Evolutionary conservation across 2,888 invertebrate species (phyloP).

Genomic region (Microctonus brassicae): DNA sequence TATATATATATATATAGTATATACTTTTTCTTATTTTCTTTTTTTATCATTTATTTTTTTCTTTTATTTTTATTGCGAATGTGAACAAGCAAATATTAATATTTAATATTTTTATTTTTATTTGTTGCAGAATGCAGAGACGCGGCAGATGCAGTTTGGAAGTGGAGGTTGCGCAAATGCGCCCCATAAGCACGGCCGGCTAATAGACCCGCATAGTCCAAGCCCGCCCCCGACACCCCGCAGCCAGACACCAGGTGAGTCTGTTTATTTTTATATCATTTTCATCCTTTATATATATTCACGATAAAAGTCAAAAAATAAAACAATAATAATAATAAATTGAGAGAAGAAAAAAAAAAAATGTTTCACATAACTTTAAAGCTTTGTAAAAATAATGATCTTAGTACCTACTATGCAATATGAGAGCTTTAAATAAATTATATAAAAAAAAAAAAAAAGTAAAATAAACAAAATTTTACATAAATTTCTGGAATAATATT

Average conservation of each 20-base stretch:
- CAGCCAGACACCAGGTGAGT: conserved; percentile 63
- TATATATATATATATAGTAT: too few species aligned
- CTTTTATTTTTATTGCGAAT: background rate
- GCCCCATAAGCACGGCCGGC: conserved; percentile 66
- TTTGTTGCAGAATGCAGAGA: conserved; percentile 63
- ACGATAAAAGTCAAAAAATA: background rate
- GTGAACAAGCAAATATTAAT: background rate
- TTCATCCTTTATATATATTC: background rate
- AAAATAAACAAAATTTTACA: too few species aligned
- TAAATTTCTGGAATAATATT: too few species aligned
- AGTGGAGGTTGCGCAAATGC: conserved; percentile 68
- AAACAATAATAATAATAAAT: background rate
- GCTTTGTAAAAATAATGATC: background rate
- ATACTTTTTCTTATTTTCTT: conserved; percentile 10
- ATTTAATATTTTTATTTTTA: conserved; percentile 3
- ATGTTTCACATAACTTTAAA: background rate
- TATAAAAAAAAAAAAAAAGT: too few species aligned
- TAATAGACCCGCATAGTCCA: conserved; percentile 59
- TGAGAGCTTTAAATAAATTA: too few species aligned
- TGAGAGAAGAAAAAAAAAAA: background rate
- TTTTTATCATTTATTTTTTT: background rate
- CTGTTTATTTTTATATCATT: conserved; percentile 14
- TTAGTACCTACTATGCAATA: too few species aligned
- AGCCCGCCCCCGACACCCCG: conserved; percentile 65
- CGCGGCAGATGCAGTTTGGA: conserved; percentile 62